These are phyloP conservation scores for Pseudopipra pipra DNA, from an alignment of 2,113 vertebrate species.

Conservation along the genomic window DNA sequence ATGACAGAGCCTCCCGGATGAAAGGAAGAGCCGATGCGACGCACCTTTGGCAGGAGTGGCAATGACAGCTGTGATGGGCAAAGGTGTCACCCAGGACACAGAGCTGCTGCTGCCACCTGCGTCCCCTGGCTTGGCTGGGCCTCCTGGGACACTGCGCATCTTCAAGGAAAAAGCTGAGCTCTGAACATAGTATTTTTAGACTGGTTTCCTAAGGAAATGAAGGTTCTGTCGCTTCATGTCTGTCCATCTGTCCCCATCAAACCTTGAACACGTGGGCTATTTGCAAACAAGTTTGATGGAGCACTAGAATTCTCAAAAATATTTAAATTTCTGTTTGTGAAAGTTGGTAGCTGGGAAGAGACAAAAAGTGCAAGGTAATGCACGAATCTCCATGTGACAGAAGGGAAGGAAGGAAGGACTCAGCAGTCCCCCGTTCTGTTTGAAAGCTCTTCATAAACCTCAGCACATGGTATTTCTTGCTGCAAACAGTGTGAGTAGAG, in stretches of 20 bases:
- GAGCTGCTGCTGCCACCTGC: conserved; percentile 26
- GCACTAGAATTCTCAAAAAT: background rate
- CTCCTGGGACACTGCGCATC: background rate
- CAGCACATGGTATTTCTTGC: background rate
- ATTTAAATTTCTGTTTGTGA: background rate
- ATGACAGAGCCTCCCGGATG: background rate
- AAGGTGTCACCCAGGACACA: background rate
- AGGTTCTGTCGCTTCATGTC: background rate
- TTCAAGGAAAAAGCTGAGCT: background rate
- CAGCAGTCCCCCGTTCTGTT: background rate
- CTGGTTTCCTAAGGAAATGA: conserved; percentile 10
- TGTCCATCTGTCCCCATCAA: conserved; percentile 15
- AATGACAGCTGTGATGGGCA: background rate
- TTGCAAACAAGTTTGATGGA: background rate
- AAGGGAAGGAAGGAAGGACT: background rate
- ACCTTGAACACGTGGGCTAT: background rate
- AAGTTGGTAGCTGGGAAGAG: background rate
- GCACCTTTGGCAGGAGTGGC: background rate
- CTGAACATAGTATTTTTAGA: background rate
- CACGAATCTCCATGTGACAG: background rate
- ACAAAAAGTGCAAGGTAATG: background rate
- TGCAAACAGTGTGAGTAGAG: background rate
- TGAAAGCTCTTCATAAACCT: background rate
- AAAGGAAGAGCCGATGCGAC: fast-evolving
- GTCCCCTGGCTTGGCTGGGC: background rate